Percentiles rank a stretch among this genome's conserved stretches.
phyloP scores from a whole-genome alignment of 1,140 invertebrate species.

The Antheraea mylitta region DNA sequence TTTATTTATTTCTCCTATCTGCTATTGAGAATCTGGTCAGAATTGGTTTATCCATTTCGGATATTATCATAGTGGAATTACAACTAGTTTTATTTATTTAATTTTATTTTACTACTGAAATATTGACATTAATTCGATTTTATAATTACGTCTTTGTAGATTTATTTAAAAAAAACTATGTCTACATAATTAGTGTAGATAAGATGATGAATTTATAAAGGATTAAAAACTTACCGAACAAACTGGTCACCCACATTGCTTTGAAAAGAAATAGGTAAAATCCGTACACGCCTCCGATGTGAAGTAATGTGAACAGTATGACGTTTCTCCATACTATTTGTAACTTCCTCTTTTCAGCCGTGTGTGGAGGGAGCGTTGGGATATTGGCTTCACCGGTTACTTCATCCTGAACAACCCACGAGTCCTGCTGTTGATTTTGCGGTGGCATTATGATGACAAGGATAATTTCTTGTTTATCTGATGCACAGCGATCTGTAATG shows the following conservation, averaged over 20 bases:
- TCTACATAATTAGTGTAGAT: too few relatives aligned
- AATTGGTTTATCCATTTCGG: too few relatives aligned
- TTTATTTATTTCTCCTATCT: too few relatives aligned
- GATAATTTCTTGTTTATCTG: background rate
- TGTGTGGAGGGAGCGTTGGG: constrained; percentile 37
- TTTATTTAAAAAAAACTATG: too few relatives aligned
- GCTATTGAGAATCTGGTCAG: too few relatives aligned
- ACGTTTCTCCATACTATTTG: constrained; percentile 90
- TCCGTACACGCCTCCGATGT: constrained; percentile 86
- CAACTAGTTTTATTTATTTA: too few relatives aligned
- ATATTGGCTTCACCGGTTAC: constrained; percentile 33
- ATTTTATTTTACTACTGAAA: too few relatives aligned
- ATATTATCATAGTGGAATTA: too few relatives aligned
- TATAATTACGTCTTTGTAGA: too few relatives aligned
- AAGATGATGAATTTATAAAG: too few relatives aligned
- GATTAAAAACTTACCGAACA: constrained; percentile 81
- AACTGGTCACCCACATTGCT: constrained; percentile 82
- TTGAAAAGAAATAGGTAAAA: constrained; percentile 83
- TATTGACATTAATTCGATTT: too few relatives aligned
- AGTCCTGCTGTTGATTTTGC: constrained; percentile 45
- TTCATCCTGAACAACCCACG: constrained; percentile 52
- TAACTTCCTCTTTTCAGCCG: constrained; percentile 76
- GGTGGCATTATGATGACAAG: constrained; percentile 53
- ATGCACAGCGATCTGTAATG: too few relatives aligned
- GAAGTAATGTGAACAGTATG: constrained; percentile 83